Percentiles rank a stretch among this genome's conserved stretches.
These are phyloP conservation scores for Poeciliopsis occidentalis DNA, from an alignment of 2,113 vertebrate species.

Conservation along the genomic window DNA sequence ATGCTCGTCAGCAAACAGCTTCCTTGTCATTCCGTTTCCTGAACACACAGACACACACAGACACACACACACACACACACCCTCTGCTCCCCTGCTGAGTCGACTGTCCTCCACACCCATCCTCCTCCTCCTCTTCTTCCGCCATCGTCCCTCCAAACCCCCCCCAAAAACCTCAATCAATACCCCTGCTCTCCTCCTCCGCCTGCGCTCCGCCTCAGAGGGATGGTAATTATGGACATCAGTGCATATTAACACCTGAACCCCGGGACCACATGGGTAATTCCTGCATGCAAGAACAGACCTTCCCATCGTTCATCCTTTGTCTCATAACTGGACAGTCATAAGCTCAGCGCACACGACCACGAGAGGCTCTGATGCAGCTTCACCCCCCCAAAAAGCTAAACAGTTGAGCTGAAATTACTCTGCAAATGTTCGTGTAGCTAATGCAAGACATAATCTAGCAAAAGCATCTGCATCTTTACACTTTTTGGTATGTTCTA, in stretches of 20 bases:
- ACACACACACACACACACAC: background rate
- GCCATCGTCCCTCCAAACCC: slow-evolving; percentile 8
- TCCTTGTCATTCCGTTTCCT: slow-evolving; percentile 32
- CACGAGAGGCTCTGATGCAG: background rate
- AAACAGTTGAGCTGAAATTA: slow-evolving; percentile 5
- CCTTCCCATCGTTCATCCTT: slow-evolving; percentile 26
- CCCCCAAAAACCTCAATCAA: slow-evolving; percentile 46
- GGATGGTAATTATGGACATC: slow-evolving; percentile 66
- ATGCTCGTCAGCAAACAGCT: slow-evolving; percentile 24
- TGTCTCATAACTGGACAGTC: slow-evolving; percentile 32
- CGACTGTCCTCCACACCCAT: slow-evolving; percentile 5
- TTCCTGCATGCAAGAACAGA: background rate
- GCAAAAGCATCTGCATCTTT: too few relatives aligned
- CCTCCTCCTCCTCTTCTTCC: slow-evolving; percentile 18
- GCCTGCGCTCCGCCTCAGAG: slow-evolving; percentile 14
- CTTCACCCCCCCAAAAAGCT: background rate
- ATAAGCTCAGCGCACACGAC: background rate
- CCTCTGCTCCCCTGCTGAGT: slow-evolving; percentile 29
- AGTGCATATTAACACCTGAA: slow-evolving; percentile 73
- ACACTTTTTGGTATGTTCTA: too few relatives aligned
- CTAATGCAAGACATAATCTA: background rate
- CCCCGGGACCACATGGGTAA: slow-evolving; percentile 45
- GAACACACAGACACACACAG: too few relatives aligned
- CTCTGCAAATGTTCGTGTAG: background rate
- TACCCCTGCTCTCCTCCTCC: slow-evolving; percentile 13